Evolutionary conservation across 2,888 invertebrate species (phyloP).

Genomic region (Cosmopolites sordidus): DNA sequence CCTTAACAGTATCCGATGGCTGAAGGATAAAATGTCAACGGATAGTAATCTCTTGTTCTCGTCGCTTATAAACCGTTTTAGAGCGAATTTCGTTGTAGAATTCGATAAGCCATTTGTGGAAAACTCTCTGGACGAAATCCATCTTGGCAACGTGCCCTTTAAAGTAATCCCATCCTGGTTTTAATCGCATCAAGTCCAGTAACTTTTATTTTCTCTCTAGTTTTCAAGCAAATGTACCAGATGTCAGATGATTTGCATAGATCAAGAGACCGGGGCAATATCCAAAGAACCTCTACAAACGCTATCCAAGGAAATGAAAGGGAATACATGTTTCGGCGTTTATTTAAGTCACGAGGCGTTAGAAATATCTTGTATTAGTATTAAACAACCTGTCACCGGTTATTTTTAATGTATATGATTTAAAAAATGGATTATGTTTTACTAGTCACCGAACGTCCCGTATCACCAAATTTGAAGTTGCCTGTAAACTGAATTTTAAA

Average conservation of each 20-base stretch:
- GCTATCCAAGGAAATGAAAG: conserved; percentile 67
- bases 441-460: too few species aligned
- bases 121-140: conserved; percentile 62
- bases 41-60: conserved; percentile 2
- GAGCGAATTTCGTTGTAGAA: conserved; percentile 84
- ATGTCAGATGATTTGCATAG: conserved; percentile 94
- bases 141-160: conserved; percentile 63
- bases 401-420: too few species aligned
- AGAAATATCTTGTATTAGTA: neutral
- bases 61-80: conserved; percentile 64
- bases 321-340: conserved; percentile 77
- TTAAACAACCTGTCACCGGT: neutral
- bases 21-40: conserved; percentile 55
- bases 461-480: too few species aligned
- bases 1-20: conserved; percentile 69
- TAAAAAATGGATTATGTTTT: too few species aligned
- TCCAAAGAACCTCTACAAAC: conserved; percentile 75
- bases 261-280: conserved; percentile 78
- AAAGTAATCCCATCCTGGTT: conserved; percentile 49
- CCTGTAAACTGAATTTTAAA: too few species aligned
- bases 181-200: neutral
- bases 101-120: conserved; percentile 73
- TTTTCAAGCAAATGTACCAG: conserved; percentile 78
- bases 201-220: conserved; percentile 47
- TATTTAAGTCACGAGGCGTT: conserved; percentile 53